A percentile compares a stretch with the other conserved stretches of the same genome.
phyloP scores from a whole-genome alignment of 1,140 invertebrate genomes.

The Drosophila mojavensis region DNA sequence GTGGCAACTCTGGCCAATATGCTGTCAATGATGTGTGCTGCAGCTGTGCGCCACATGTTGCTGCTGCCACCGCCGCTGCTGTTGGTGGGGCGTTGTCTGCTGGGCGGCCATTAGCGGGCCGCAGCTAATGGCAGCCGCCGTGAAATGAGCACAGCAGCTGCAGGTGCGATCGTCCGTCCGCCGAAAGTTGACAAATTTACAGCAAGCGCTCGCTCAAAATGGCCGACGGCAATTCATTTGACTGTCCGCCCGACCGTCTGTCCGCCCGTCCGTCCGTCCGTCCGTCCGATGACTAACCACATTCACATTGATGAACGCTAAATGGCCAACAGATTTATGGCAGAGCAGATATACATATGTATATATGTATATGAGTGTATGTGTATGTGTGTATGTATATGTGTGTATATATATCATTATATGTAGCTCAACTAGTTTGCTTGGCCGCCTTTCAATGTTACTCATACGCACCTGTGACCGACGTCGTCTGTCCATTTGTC shows the following conservation, averaged over 20 bases:
- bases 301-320: constrained; percentile 74
- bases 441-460: constrained; percentile 77
- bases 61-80: constrained; percentile 35
- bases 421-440: constrained; percentile 64
- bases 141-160: constrained; percentile 81
- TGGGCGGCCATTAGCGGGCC: constrained; percentile 69
- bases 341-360: constrained; percentile 33
- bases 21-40: constrained; percentile 72
- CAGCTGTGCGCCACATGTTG: constrained; percentile 81
- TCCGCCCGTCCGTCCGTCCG: constrained; percentile 21
- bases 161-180: constrained; percentile 54
- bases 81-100: constrained; percentile 55
- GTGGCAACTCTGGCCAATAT: constrained; percentile 58
- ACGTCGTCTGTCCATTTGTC: neutral
- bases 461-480: constrained; percentile 78
- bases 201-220: constrained; percentile 62
- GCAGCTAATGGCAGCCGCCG: constrained; percentile 57
- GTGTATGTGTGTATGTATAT: neutral
- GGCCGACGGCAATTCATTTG: constrained; percentile 77
- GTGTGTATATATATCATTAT: neutral
- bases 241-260: constrained; percentile 27
- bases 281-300: constrained; percentile 61
- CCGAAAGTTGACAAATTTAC: constrained; percentile 80
- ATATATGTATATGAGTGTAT: constrained; percentile 7
- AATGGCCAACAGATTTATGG: constrained; percentile 78